phyloP scores from a whole-genome alignment of 2,888 invertebrate species.

The Stomorhina lunata region DNA sequence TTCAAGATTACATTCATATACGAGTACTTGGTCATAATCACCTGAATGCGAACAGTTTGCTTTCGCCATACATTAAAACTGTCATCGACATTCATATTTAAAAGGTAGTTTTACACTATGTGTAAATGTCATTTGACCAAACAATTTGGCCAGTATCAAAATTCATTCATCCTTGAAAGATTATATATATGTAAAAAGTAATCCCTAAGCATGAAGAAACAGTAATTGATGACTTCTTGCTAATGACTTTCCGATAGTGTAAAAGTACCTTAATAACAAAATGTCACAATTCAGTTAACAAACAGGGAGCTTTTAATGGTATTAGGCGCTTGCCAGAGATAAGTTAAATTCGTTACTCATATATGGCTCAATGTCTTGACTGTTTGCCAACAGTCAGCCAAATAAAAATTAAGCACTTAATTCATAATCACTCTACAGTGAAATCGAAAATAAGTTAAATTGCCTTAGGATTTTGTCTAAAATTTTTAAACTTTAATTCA shows the following conservation, averaged over 20 bases:
- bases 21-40: background rate
- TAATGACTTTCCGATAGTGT: too few relatives aligned
- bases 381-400: background rate
- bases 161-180: background rate
- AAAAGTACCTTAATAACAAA: background rate
- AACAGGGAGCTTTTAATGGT: background rate
- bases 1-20: background rate
- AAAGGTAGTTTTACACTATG: too few relatives aligned
- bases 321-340: background rate
- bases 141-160: background rate
- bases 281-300: background rate
- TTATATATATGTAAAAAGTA: too few relatives aligned
- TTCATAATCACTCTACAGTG: too few relatives aligned
- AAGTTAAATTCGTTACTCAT: background rate
- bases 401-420: constrained; percentile 2
- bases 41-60: background rate
- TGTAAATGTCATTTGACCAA: too few relatives aligned
- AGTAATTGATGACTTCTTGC: too few relatives aligned
- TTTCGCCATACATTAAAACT: background rate
- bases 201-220: too few relatives aligned
- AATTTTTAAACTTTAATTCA: too few relatives aligned
- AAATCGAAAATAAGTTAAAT: too few relatives aligned
- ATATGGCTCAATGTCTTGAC: background rate
- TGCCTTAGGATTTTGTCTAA: background rate
- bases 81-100: background rate